A percentile compares a stretch with the other conserved stretches of the same genome.
Evolutionary conservation across 2,113 vertebrate species (phyloP).

Genomic region (Indri indri): DNA sequence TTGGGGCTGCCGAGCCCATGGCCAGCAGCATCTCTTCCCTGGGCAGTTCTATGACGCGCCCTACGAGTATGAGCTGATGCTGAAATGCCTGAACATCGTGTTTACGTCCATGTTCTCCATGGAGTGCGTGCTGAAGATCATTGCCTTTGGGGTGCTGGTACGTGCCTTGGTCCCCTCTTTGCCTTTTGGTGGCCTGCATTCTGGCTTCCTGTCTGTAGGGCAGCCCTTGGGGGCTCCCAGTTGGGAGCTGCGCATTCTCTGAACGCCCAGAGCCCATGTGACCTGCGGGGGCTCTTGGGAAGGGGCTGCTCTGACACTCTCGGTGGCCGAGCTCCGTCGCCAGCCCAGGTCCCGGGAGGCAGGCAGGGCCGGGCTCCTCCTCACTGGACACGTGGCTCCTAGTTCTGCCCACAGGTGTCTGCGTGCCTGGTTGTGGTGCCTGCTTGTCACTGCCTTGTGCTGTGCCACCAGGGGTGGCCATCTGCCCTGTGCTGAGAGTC

Average conservation of each 20-base stretch:
- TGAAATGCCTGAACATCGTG: conserved; percentile 96
- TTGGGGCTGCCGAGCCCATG: not conserved
- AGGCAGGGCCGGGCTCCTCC: no score
- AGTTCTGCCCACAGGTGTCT: not conserved
- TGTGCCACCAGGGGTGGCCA: not conserved
- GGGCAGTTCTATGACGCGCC: conserved; percentile 94
- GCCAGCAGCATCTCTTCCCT: not conserved
- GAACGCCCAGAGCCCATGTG: not conserved
- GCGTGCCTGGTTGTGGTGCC: not conserved
- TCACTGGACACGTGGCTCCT: not conserved
- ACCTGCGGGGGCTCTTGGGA: not conserved
- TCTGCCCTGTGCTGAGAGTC: not conserved
- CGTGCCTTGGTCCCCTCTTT: conserved; percentile 58
- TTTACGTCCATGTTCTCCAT: conserved; percentile 97
- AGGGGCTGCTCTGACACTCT: not conserved
- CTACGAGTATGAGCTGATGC: conserved; percentile 92
- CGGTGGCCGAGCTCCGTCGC: not conserved
- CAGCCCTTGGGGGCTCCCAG: not conserved
- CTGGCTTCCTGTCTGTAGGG: not conserved
- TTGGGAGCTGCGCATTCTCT: not conserved
- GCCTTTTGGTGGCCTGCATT: not conserved
- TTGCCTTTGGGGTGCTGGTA: conserved; percentile 96
- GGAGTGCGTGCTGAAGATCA: conserved; percentile 97
- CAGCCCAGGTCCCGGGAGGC: not conserved
- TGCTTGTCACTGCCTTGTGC: not conserved